Conservation (phyloP, 1,140 invertebrate species). For the Danaus plexippus region DNA sequence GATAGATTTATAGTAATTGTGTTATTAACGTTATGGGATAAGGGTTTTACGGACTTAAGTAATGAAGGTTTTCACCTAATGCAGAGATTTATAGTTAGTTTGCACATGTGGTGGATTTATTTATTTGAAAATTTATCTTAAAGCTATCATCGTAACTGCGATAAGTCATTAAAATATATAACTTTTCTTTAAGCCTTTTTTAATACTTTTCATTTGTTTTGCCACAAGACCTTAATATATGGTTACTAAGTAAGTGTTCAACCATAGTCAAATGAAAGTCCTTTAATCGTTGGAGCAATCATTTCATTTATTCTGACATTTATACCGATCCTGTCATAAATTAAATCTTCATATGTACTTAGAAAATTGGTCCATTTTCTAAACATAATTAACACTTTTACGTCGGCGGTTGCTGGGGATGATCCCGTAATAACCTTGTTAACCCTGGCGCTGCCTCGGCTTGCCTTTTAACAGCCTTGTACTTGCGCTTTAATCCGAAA, state of each 20-base stretch:
- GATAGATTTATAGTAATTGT: slow-evolving; percentile 72
- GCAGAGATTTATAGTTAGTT: slow-evolving; percentile 61
- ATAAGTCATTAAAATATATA: background rate
- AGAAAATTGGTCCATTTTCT: slow-evolving; percentile 50
- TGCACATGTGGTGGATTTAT: slow-evolving; percentile 45
- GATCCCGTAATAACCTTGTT: slow-evolving; percentile 71
- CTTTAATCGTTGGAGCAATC: too few species aligned
- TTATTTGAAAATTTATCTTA: slow-evolving; percentile 16
- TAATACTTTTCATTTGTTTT: too few species aligned
- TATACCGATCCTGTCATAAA: too few species aligned
- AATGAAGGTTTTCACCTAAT: slow-evolving; percentile 67
- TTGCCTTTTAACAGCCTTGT: slow-evolving; percentile 67
- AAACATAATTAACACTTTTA: slow-evolving; percentile 70
- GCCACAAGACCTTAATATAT: too few species aligned
- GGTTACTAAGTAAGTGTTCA: too few species aligned
- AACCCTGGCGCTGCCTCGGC: slow-evolving; percentile 62
- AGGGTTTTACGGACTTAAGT: slow-evolving; percentile 71
- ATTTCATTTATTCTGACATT: too few species aligned
- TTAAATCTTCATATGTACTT: slow-evolving; percentile 22
- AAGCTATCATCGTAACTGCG: slow-evolving; percentile 4
- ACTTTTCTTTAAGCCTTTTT: background rate
- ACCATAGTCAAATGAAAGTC: too few species aligned
- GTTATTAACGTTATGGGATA: slow-evolving; percentile 72
- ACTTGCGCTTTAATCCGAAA: slow-evolving; percentile 69
- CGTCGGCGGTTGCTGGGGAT: slow-evolving; percentile 62